phyloP scores from a whole-genome alignment of 2,113 vertebrate species.

The Psittacula cyanocephala region DNA sequence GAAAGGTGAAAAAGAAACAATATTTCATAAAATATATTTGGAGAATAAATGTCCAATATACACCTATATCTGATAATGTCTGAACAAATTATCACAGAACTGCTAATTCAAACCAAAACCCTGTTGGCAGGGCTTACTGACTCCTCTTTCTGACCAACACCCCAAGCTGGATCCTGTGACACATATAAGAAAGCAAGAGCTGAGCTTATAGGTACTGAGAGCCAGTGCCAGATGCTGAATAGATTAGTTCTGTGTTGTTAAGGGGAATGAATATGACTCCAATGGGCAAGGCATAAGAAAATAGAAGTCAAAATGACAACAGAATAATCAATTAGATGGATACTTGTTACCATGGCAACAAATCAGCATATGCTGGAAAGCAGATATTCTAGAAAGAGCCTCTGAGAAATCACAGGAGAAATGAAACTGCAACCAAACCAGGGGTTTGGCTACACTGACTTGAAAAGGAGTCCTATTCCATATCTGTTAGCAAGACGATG shows the following conservation, averaged over 20 bases:
- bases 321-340: not conserved
- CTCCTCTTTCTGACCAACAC: not conserved
- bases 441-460: not conserved
- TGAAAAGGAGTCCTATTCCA: not conserved
- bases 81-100: not conserved
- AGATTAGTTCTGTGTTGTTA: not conserved
- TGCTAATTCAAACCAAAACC: not conserved
- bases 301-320: not conserved
- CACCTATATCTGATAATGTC: not conserved
- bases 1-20: not conserved
- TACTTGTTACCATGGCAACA: not conserved
- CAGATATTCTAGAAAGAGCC: not conserved
- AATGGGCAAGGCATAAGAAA: not conserved
- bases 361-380: not conserved
- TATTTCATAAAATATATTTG: not conserved
- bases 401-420: not conserved
- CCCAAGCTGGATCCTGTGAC: not conserved
- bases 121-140: not conserved
- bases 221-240: not conserved
- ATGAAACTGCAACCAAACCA: not conserved
- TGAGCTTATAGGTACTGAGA: not conserved
- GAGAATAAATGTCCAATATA: not conserved
- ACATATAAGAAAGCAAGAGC: not conserved
- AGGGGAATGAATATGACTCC: not conserved
- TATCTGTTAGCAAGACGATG: not conserved